phyloP scores from a whole-genome alignment of 2,797 vertebrate genomes.

The Falco biarmicus region DNA sequence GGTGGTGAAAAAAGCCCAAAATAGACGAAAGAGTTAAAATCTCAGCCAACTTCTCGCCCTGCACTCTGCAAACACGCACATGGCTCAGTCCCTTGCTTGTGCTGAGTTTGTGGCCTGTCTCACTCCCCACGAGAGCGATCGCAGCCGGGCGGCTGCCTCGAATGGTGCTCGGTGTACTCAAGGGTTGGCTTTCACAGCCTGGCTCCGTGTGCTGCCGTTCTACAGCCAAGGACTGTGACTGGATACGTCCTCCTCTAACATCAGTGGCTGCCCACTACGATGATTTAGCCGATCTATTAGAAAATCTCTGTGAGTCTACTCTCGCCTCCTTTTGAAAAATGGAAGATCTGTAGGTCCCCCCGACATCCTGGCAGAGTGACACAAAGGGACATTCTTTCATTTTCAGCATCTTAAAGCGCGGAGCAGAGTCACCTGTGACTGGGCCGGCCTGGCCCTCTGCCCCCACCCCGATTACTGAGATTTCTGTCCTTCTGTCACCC shows the following conservation, averaged over 20 bases:
- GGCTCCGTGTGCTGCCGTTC: background rate
- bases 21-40: background rate
- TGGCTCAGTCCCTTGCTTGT: rapidly evolving
- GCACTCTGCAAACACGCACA: rapidly evolving
- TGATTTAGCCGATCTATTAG: background rate
- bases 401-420: background rate
- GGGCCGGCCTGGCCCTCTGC: too few species aligned
- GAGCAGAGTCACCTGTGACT: background rate
- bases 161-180: rapidly evolving
- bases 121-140: rapidly evolving
- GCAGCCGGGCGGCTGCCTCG: background rate
- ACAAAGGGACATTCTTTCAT: background rate
- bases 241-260: background rate
- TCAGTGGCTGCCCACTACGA: too few species aligned
- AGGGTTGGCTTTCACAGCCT: background rate
- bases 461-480: rapidly evolving
- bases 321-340: rapidly evolving
- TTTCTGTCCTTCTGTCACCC: background rate
- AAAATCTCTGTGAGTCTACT: background rate
- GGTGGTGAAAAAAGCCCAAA: background rate
- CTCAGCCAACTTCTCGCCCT: rapidly evolving
- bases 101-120: background rate
- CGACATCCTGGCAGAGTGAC: too few species aligned
- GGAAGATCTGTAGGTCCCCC: background rate
- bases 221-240: background rate